These are phyloP conservation scores for Heliconius nattereri DNA, from an alignment of 1,140 invertebrate genomes.

Conservation along the genomic window DNA sequence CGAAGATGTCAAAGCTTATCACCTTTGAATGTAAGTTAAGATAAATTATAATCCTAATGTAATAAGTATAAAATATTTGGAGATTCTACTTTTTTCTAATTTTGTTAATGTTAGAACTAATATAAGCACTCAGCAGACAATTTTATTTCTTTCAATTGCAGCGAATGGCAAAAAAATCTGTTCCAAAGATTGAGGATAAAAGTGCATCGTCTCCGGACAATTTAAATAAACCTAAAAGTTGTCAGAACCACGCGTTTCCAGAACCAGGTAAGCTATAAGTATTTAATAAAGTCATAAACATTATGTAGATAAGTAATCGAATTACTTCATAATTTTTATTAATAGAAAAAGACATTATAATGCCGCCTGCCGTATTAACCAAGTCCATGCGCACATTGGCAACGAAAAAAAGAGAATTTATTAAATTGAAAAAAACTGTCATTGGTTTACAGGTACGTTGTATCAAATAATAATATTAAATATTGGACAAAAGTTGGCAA, in stretches of 20 bases:
- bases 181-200: slow-evolving; percentile 26
- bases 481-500: neutral
- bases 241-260: slow-evolving; percentile 29
- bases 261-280: slow-evolving; percentile 33
- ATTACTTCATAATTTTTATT: too few relatives aligned
- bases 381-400: slow-evolving; percentile 57
- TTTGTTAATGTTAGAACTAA: neutral
- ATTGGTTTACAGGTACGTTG: slow-evolving; percentile 28
- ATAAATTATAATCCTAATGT: too few relatives aligned
- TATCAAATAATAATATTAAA: neutral
- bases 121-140: neutral
- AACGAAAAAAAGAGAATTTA: slow-evolving; percentile 68
- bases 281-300: neutral
- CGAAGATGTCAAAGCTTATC: slow-evolving; percentile 64
- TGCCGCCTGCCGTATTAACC: slow-evolving; percentile 56
- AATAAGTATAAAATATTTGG: too few relatives aligned
- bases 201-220: slow-evolving; percentile 33
- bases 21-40: slow-evolving; percentile 49
- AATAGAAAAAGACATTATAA: slow-evolving; percentile 56
- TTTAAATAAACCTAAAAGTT: slow-evolving; percentile 17
- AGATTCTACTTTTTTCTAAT: too few relatives aligned
- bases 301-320: neutral
- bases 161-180: slow-evolving; percentile 28
- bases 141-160: slow-evolving; percentile 19
- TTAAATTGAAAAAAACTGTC: slow-evolving; percentile 62